Evolutionary conservation across 1,140 invertebrate genomes (phyloP).

Genomic region (Leptinotarsa lineolata): DNA sequence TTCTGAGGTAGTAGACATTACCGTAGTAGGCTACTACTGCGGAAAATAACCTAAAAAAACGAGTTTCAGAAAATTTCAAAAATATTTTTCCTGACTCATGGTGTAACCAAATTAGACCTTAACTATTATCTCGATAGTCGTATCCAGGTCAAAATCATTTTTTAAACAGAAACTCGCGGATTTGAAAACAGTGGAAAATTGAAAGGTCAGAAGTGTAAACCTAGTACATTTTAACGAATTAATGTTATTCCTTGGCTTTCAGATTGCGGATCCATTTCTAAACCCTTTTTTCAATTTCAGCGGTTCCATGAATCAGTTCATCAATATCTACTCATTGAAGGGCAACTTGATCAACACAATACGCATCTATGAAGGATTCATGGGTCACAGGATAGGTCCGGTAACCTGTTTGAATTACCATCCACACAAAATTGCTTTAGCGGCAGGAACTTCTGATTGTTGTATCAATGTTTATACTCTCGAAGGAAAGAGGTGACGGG

Average conservation of each 20-base stretch:
- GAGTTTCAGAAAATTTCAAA: too few relatives aligned
- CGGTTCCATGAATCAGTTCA: slow-evolving; percentile 80
- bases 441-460: slow-evolving; percentile 78
- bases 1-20: too few relatives aligned
- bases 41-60: too few relatives aligned
- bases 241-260: not conserved
- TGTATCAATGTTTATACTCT: slow-evolving; percentile 76
- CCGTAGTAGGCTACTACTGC: too few relatives aligned
- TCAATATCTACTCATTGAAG: slow-evolving; percentile 76
- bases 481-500: slow-evolving; percentile 68
- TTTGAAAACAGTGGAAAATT: too few relatives aligned
- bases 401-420: slow-evolving; percentile 88
- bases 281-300: slow-evolving; percentile 60
- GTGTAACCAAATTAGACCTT: too few relatives aligned
- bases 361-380: slow-evolving; percentile 89
- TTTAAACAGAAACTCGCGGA: too few relatives aligned
- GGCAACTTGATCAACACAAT: slow-evolving; percentile 75
- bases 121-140: too few relatives aligned
- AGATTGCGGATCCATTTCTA: slow-evolving; percentile 3
- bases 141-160: too few relatives aligned
- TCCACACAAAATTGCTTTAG: slow-evolving; percentile 75
- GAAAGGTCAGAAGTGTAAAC: too few relatives aligned
- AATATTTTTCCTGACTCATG: too few relatives aligned
- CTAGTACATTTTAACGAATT: not conserved
- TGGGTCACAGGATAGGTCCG: slow-evolving; percentile 82